Evolutionary conservation across 2,113 vertebrate genomes (phyloP).

Genomic region (zebrafish (Danio rerio)): DNA sequence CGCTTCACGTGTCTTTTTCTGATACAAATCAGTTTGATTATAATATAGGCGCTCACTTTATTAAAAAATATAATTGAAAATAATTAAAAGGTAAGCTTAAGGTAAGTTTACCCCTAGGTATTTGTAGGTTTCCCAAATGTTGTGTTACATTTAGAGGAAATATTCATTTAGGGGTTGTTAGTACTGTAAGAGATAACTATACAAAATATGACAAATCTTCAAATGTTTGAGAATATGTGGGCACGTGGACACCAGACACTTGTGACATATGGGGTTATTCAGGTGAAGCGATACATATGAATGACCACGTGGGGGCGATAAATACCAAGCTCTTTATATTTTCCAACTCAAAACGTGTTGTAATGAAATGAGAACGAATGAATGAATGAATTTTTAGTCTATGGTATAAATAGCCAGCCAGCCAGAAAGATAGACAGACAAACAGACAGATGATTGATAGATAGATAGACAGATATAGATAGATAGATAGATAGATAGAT

Average conservation of each 20-base stretch:
- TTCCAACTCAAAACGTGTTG: too few relatives aligned
- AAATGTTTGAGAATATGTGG: not conserved
- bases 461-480: too few relatives aligned
- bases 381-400: too few relatives aligned
- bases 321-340: constrained; percentile 11
- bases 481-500: too few relatives aligned
- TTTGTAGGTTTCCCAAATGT: too few relatives aligned
- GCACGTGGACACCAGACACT: not conserved
- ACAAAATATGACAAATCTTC: not conserved
- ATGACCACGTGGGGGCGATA: constrained; percentile 66
- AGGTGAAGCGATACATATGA: constrained; percentile 29
- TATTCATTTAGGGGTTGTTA: not conserved
- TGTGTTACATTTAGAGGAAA: not conserved
- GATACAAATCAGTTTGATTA: not conserved
- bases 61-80: not conserved
- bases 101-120: too few relatives aligned
- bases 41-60: not conserved
- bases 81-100: constrained; percentile 19
- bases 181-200: not conserved
- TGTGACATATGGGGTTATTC: not conserved
- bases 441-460: too few relatives aligned
- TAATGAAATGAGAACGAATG: too few relatives aligned
- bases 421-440: too few relatives aligned
- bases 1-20: not conserved
- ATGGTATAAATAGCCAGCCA: too few relatives aligned